These are phyloP conservation scores for Perca schrenkii DNA, from an alignment of 2,113 vertebrate genomes.

Conservation along the genomic window DNA sequence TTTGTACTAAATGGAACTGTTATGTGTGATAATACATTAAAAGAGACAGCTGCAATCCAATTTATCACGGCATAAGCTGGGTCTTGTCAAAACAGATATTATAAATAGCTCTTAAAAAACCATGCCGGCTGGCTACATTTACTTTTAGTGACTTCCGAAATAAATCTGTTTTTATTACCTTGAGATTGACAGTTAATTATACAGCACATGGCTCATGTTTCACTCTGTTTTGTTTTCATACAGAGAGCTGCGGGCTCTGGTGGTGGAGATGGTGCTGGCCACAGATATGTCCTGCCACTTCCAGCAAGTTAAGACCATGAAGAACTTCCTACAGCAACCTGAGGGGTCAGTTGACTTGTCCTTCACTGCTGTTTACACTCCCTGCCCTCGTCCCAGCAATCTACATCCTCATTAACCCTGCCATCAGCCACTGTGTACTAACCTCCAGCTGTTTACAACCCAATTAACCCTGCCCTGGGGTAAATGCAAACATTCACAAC, in stretches of 20 bases:
- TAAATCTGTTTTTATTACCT: constrained; percentile 22
- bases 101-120: constrained; percentile 53
- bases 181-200: constrained; percentile 32
- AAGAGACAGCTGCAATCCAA: constrained; percentile 40
- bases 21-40: constrained; percentile 29
- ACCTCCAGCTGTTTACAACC: constrained; percentile 57
- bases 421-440: constrained; percentile 29
- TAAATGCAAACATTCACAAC: constrained; percentile 9
- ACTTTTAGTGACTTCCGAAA: constrained; percentile 21
- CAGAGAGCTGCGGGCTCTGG: constrained; percentile 95
- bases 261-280: constrained; percentile 98
- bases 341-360: constrained; percentile 90
- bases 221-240: constrained; percentile 23
- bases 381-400: constrained; percentile 14
- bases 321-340: constrained; percentile 95
- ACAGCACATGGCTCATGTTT: constrained; percentile 22
- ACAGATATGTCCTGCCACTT: constrained; percentile 99
- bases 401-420: constrained; percentile 51
- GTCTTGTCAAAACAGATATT: constrained; percentile 49
- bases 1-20: constrained; percentile 28
- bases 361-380: constrained; percentile 1
- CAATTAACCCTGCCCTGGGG: constrained; percentile 63
- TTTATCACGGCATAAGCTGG: constrained; percentile 16
- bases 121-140: constrained; percentile 34
- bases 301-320: constrained; percentile 98